Conservation (phyloP, 2,888 invertebrate genomes). For the Thumatha senex region DNA sequence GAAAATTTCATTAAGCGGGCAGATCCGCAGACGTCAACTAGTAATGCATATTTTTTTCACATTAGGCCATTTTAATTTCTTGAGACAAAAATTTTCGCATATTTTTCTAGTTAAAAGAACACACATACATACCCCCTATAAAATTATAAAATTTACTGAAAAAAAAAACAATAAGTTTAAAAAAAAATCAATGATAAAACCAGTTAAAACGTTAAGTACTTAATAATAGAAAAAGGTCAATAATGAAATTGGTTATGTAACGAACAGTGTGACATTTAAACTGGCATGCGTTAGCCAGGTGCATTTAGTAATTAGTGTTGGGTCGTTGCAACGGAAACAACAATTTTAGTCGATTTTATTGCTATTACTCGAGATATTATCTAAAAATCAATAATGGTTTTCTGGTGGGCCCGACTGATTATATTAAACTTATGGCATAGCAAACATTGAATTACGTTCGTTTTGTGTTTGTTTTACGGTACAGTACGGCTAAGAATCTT, state of each 20-base stretch:
- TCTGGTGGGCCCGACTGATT: not conserved
- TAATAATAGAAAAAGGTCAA: conserved; percentile 29
- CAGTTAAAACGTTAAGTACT: not conserved
- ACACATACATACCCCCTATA: no score
- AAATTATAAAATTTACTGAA: no score
- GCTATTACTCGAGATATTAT: conserved; percentile 8
- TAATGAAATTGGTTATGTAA: conserved; percentile 41
- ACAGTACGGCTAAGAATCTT: no score
- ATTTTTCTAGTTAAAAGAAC: not conserved
- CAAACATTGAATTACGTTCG: not conserved
- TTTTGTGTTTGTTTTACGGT: not conserved
- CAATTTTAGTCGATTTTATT: conserved; percentile 27
- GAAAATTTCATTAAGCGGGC: no score
- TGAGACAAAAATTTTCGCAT: not conserved
- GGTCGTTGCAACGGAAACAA: conserved; percentile 26
- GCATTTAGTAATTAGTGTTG: conserved; percentile 48
- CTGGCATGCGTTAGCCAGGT: conserved; percentile 62
- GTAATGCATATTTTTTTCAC: not conserved
- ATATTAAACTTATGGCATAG: not conserved
- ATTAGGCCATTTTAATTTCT: not conserved
- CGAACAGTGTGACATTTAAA: conserved; percentile 63
- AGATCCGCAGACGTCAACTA: no score
- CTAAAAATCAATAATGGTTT: conserved; percentile 7
- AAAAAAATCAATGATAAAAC: not conserved
- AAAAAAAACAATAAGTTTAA: not conserved